phyloP scores from a whole-genome alignment of 2,797 vertebrate genomes.

The Malurus splendens region DNA sequence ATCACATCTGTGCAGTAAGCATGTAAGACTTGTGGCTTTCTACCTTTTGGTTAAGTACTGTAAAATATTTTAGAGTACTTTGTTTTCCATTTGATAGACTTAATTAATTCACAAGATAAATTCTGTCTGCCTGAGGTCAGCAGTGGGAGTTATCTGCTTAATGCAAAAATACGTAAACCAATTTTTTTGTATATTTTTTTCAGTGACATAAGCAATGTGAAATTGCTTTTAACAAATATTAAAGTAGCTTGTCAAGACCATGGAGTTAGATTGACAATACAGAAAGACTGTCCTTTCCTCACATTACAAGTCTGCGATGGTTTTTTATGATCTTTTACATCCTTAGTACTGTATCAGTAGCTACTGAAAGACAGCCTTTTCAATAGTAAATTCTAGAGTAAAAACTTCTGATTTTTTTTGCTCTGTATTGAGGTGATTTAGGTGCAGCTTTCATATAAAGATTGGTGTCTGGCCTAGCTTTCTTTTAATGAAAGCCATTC shows the following conservation, averaged over 20 bases:
- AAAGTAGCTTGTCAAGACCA: not conserved
- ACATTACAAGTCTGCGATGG: not conserved
- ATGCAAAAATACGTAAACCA: not conserved
- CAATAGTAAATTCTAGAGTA: not conserved
- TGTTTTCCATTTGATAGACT: not conserved
- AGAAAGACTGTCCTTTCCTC: not conserved
- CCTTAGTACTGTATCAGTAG: not conserved
- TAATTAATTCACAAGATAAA: not conserved
- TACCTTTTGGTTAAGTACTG: not conserved
- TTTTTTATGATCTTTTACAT: not conserved
- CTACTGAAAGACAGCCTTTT: not conserved
- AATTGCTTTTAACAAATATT: not conserved
- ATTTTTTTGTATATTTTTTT: not conserved
- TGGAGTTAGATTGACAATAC: not conserved
- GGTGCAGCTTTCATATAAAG: not conserved
- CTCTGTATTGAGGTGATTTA: not conserved
- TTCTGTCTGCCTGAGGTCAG: not conserved
- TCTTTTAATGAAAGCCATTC: not conserved
- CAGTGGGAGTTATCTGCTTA: not conserved
- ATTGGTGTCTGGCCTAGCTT: not conserved
- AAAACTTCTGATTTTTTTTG: not conserved
- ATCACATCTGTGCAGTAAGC: not conserved
- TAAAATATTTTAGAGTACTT: not conserved
- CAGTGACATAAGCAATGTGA: not conserved
- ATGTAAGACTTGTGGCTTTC: not conserved